Base-by-base conservation (phyloP, 2,113 vertebrate species). In the Myotis lucifugus region DNA sequence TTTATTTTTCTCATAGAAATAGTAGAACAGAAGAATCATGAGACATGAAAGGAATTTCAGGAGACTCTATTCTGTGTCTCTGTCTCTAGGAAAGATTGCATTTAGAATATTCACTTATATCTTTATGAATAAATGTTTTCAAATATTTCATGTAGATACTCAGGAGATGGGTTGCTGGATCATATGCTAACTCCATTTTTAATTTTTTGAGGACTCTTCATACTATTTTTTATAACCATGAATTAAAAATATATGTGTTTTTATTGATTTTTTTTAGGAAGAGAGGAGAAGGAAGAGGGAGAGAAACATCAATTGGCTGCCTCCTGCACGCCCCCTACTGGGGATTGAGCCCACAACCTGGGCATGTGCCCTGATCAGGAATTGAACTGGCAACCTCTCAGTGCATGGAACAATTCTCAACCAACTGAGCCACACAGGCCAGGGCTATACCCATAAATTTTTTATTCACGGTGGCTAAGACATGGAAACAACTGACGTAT, bases 1-100 rank as follows among this genome's bases (percentile, higher is more conserved):
- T 90, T 91, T 83, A 25, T 90, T 88, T 96, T 95, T 91, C 59
- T 81, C 25, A 56, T 27, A 85, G 40, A 76, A 46, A 76, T 29
- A 25, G 6, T 70, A 70, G 37, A 70, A 42, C 5, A 83, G 50
- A 73, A 94, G 23, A 27, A 70, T 84, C 18, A 84, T 70, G 69
- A n/a, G 66, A 70, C 19, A 27, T 70, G n/a, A 94, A 92, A 91
- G 25, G 7, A 95, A 94, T 61, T 67, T 74, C 23, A 76, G 73
- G 90, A 90, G 32, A 69, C 5, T 13, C 17, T 48, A 8, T 82
- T 86, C 72, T 79, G 29, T 78, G 54, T 7, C n/a, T 81, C 79
- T 91, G 34, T 48, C 21, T 69, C 66, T 56, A 88, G 19, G 46
- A 77, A 77, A 70, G 78, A 76, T 4, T 77, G 18, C 2, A 50